These are phyloP conservation scores for Liodrosophila aerea DNA, from an alignment of 2,888 invertebrate genomes.

Conservation along the genomic window DNA sequence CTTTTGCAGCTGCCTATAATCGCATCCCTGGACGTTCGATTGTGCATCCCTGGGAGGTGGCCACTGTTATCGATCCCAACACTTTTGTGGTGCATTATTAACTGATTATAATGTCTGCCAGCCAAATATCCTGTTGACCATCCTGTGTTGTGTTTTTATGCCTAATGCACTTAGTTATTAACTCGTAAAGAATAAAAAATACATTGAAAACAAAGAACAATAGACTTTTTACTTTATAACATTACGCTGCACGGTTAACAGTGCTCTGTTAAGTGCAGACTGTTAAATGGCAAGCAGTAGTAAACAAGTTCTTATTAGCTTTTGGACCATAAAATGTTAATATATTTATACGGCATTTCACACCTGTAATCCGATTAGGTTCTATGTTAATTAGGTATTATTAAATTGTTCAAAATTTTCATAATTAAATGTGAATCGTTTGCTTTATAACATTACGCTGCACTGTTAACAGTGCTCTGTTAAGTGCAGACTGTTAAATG, in stretches of 20 bases:
- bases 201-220: constrained; percentile 10
- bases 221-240: too few relatives aligned
- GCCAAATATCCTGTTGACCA: constrained; percentile 12
- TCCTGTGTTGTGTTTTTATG: constrained; percentile 29
- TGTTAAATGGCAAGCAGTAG: too few relatives aligned
- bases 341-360: constrained; percentile 16
- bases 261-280: too few relatives aligned
- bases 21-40: constrained; percentile 54
- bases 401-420: too few relatives aligned
- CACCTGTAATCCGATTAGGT: constrained; percentile 25
- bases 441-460: too few relatives aligned
- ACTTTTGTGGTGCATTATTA: constrained; percentile 50
- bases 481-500: too few relatives aligned
- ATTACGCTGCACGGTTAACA: too few relatives aligned
- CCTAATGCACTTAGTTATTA: constrained; percentile 26
- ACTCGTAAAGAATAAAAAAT: constrained; percentile 15
- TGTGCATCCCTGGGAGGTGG: constrained; percentile 61
- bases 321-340: background rate
- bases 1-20: constrained; percentile 58
- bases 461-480: too few relatives aligned
- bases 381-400: constrained; percentile 15
- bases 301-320: too few relatives aligned
- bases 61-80: constrained; percentile 59
- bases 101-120: background rate
- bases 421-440: constrained; percentile 23